Evolutionary conservation across 2,888 invertebrate species (phyloP).

Genomic region (Synanthedon vespiformis): DNA sequence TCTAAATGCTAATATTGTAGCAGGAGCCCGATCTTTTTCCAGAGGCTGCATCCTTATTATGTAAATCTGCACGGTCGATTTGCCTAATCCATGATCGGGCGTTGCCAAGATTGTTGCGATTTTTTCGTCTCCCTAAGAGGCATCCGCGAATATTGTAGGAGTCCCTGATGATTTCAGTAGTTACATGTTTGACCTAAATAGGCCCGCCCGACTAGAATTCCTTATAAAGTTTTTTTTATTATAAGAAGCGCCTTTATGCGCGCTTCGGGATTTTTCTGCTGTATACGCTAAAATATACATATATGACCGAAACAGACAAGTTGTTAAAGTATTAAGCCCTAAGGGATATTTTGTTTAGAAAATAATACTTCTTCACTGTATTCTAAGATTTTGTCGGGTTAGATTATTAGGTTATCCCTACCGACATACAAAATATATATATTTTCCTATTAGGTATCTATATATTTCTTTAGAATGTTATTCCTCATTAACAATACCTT

Average conservation of each 20-base stretch:
- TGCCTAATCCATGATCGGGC: constrained; percentile 42
- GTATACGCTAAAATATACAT: neutral
- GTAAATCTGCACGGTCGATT: constrained; percentile 41
- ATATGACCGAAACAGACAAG: too few relatives aligned
- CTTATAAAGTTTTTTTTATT: neutral
- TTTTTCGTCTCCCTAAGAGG: constrained; percentile 14
- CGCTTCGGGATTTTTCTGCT: neutral
- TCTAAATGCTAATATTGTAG: constrained; percentile 47
- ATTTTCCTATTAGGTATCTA: too few relatives aligned
- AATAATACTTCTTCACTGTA: too few relatives aligned
- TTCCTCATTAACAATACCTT: too few relatives aligned
- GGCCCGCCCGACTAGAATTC: constrained; percentile 1
- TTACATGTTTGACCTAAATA: constrained; percentile 4
- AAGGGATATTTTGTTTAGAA: too few relatives aligned
- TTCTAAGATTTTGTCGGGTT: too few relatives aligned
- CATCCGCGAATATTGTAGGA: constrained; percentile 9
- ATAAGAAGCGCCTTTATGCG: neutral
- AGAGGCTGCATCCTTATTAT: constrained; percentile 46
- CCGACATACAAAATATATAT: too few relatives aligned
- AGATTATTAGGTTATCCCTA: too few relatives aligned
- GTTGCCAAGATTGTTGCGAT: constrained; percentile 22
- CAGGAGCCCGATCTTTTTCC: constrained; percentile 20
- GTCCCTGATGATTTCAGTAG: neutral
- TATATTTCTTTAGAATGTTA: too few relatives aligned
- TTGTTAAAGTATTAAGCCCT: too few relatives aligned